Percentiles rank a stretch among this genome's conserved stretches.
These are phyloP conservation scores for Delichon dasypus DNA, from an alignment of 2,797 vertebrate genomes.

Conservation along the genomic window DNA sequence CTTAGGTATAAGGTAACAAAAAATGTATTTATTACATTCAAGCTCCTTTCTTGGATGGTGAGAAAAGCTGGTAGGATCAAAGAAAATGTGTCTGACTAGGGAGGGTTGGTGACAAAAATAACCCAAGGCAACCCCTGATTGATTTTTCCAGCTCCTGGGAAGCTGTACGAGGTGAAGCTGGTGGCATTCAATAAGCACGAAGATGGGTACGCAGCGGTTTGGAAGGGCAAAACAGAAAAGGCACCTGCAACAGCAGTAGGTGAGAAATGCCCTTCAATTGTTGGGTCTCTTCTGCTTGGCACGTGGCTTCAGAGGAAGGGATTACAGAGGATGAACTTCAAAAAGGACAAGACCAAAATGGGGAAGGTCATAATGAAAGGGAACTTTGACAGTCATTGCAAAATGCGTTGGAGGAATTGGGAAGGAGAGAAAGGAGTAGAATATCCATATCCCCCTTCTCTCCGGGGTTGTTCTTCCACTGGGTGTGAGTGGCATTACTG, in stretches of 20 bases:
- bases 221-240: slow-evolving; percentile 94
- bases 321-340: background rate
- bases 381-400: background rate
- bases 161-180: slow-evolving; percentile 91
- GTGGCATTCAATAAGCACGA: slow-evolving; percentile 91
- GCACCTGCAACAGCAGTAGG: slow-evolving; percentile 71
- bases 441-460: background rate
- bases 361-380: background rate
- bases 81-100: background rate
- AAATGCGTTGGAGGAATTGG: background rate
- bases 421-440: background rate
- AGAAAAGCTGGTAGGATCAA: background rate
- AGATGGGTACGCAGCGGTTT: slow-evolving; percentile 89
- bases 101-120: background rate
- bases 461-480: background rate
- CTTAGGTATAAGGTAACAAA: background rate
- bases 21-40: background rate
- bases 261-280: slow-evolving; percentile 46
- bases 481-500: background rate
- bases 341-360: background rate
- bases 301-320: background rate
- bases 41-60: background rate
- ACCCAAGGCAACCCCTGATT: background rate
- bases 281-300: background rate
- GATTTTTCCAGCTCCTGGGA: slow-evolving; percentile 82